phyloP scores from a whole-genome alignment of 2,797 vertebrate genomes.

The Notolabrus celidotus region DNA sequence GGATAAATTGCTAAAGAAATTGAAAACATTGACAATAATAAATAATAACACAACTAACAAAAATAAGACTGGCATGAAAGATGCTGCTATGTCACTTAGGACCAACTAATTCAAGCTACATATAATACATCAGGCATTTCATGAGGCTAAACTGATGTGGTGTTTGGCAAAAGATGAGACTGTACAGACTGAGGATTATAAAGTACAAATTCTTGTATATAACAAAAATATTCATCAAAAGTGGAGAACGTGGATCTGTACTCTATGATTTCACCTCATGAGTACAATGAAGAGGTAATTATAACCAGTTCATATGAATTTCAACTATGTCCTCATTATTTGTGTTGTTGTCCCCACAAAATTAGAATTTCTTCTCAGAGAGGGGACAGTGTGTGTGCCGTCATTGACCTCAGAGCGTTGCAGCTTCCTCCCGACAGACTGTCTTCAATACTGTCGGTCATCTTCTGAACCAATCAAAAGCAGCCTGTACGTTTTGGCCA shows the following conservation, averaged over 20 bases:
- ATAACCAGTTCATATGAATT: conserved; percentile 36
- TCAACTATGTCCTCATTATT: conserved; percentile 24
- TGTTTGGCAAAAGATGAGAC: conserved; percentile 68
- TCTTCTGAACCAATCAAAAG: conserved; percentile 57
- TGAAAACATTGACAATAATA: conserved; percentile 66
- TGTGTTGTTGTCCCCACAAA: conserved; percentile 14
- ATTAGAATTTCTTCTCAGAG: conserved; percentile 51
- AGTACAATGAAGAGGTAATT: conserved; percentile 4
- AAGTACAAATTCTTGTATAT: conserved; percentile 67
- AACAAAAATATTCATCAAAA: conserved; percentile 53
- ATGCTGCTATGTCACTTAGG: conserved; percentile 64
- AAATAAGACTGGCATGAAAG: conserved; percentile 63
- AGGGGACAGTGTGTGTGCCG: conserved; percentile 1
- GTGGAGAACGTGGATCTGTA: conserved; percentile 18
- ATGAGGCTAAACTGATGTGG: conserved; percentile 47
- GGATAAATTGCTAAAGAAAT: conserved; percentile 52
- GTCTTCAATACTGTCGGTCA: conserved; percentile 52
- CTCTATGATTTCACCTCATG: conserved; percentile 30
- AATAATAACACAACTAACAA: conserved; percentile 75
- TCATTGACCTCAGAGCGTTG: conserved; percentile 21
- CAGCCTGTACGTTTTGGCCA: conserved; percentile 43
- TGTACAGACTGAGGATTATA: conserved; percentile 65
- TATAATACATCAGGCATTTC: conserved; percentile 43
- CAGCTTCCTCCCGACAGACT: neutral
- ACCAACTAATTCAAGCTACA: conserved; percentile 60